These are phyloP conservation scores for Adelges cooleyi DNA, from an alignment of 1,140 invertebrate genomes.

Conservation along the genomic window DNA sequence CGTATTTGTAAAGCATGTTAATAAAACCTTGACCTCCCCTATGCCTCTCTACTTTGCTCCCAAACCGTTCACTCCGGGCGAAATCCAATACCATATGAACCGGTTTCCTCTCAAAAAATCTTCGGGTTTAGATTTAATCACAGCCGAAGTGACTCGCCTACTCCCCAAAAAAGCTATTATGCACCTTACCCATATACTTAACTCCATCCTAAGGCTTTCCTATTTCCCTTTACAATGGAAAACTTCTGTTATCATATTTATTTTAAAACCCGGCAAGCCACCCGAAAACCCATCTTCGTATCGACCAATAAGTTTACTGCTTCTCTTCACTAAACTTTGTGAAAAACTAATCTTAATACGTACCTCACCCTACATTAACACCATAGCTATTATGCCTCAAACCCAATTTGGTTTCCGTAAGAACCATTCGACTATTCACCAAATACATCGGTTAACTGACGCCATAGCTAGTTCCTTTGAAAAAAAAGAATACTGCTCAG, in stretches of 20 bases:
- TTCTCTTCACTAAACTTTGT: slow-evolving; percentile 32
- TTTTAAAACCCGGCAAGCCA: slow-evolving; percentile 34
- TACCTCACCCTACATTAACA: slow-evolving; percentile 1
- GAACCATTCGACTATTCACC: slow-evolving; percentile 12
- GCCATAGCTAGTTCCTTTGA: background rate
- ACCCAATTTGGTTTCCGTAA: slow-evolving; percentile 25
- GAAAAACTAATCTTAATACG: slow-evolving; percentile 31
- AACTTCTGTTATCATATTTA: slow-evolving; percentile 30
- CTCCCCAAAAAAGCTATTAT: background rate
- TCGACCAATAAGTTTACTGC: slow-evolving; percentile 36
- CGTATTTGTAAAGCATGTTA: background rate
- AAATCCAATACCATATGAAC: background rate
- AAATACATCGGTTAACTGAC: background rate
- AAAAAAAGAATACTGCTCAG: slow-evolving; percentile 30
- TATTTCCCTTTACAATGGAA: background rate
- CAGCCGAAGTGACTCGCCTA: background rate
- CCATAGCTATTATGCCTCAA: slow-evolving; percentile 17
- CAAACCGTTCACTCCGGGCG: background rate
- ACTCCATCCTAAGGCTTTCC: background rate
- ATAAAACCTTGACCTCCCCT: background rate
- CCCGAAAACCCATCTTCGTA: slow-evolving; percentile 30
- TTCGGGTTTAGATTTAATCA: background rate
- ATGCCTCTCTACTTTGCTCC: background rate
- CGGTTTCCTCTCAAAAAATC: background rate
- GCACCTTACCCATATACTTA: background rate